Evolutionary conservation across 2,888 invertebrate species (phyloP), one percentile per base, ranked within the genome.

Genomic region (Apamea crenata): DNA sequence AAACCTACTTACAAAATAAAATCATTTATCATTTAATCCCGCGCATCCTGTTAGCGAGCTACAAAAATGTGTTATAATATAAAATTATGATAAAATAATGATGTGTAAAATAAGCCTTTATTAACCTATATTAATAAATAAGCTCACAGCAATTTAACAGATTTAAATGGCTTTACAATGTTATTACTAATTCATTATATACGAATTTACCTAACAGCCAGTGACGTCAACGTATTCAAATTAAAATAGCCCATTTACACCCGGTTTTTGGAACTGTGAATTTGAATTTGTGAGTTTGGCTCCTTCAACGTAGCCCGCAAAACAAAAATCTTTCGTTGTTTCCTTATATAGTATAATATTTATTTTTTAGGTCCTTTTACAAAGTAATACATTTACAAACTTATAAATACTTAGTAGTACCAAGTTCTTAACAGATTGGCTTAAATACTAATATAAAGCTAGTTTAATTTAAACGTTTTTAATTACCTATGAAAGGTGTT

Each of bases 111-210:
- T n/a, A 61, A 59, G 61, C 3, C 16, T 61, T 47, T 76, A 56
- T 44, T 29, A 29, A 29, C 10, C 12, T 32, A 6, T 14, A 36
- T 77, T 77, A 36, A 77, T 77, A 77, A 50, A 50, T 77, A 0
- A 61, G 29, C 32, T 29, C 77, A 18, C 16, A 1, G 18, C 12
- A 77, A 77, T 40, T 77, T 36, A 77, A 63, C 47, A 50, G 61
- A 47, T 47, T 36, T 21, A 36, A 50, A 36, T 61, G 36, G 47
- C 4, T 50, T 63, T 29, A 1, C 29, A 63, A 77, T 50, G 36
- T 21, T 61, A 36, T 76, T 10, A 77, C 12, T 77, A 50, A 53
- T 77, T 50, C 25, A 77, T 40, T 77, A 63, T 25, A 67, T n/a
- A 36, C 18, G 29, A 40, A 50, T 36, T 75, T 12, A 29, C 12